Evolutionary conservation across 2,888 invertebrate genomes (phyloP), one percentile per base, ranked within the genome.

Genomic region (Aromia moschata): DNA sequence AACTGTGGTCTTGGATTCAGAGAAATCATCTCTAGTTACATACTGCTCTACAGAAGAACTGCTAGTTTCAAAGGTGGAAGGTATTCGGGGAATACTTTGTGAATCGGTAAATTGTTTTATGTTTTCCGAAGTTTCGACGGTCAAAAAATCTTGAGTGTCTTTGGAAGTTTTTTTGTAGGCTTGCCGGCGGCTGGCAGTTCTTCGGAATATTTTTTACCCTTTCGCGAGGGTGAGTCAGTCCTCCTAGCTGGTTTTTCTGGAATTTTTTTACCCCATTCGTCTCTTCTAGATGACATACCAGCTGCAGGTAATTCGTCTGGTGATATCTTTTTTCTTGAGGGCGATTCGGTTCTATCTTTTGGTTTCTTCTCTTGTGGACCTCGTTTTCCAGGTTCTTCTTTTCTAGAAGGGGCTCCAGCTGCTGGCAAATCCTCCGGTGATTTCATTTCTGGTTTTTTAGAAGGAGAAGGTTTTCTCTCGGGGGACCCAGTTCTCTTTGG

Each of bases 51-150:
- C 18, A 31, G 41, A 30, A 11, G 52, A 31, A 9, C 52, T 40
- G 30, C 30, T 52, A 7, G 52, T 52, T 52, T 52, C 11, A 18
- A 11, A 52, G 4, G 20, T 20, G 2, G n/a, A 38, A 38, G 38
- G 20, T 25, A 15, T 37, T 15, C 10, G 15, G 16, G 10, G 37
- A 11, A 20, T 11, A 1, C 31, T 17, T 14, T 40, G 36, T 14
- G 51, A 37, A 38, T 62, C 59, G 12, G 61, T 60, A 45, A 60
- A 65, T 31, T 73, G 71, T 40, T 69, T 74, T 12, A 74, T 51
- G 51, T 69, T 74, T 57, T 74, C 70, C 25, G 31, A 55, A 14
- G 72, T 71, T 67, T 74, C 74, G 5, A 64, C 70, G 9, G 65
- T 49, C 55, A 74, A 49, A 64, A 74, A 74, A 61, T 72, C 68